Base-by-base conservation (phyloP, 2,797 vertebrate genomes). In the Okamejei kenojei region DNA sequence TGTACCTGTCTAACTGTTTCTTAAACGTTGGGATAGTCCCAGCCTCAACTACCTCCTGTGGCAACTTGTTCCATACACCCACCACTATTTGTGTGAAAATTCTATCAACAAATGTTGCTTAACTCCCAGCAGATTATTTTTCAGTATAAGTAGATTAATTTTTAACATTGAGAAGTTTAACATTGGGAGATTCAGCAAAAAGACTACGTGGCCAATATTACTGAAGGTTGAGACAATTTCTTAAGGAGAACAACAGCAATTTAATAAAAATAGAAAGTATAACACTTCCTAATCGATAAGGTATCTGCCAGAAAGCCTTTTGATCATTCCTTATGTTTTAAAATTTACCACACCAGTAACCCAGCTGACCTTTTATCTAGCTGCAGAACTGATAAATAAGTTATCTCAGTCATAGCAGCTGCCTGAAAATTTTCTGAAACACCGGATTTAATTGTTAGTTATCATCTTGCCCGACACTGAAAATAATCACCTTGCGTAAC, bases 351-450 rank as follows among this genome's bases (percentile, higher is more conserved):
- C n/a, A 63, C 63, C 35, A 6, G 15, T 88, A n/a, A 88, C 61
- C 84, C 68, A n/a, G 65, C n/a, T 88, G 84, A 68, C 32, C 84
- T 88, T 29, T 88, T 88, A 88, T 88, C 84, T 35, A 65, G 58
- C 61, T 65, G 58, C 8, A 29, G 82, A 86, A 63, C 65, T 88
- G 84, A 88, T 88, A 63, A 88, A 88, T 88, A 88, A 88, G 84
- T 32, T 88, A 35, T 11, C 84, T 65, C n/a, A 68, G 84, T 88
- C 84, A 88, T 9, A 65, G 61, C n/a, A 21, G 84, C 84, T 88
- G 84, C 61, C 84, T 35, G n/a, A 61, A 88, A 68, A 68, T 88
- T 35, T 68, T 32, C 61, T 68, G 84, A 88, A 68, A 68, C 84
- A 88, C 61, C 32, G 9, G 84, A 68, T 88, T 68, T 65, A 88